phyloP scores from a whole-genome alignment of 2,797 vertebrate species.

The Galago senegalensis region DNA sequence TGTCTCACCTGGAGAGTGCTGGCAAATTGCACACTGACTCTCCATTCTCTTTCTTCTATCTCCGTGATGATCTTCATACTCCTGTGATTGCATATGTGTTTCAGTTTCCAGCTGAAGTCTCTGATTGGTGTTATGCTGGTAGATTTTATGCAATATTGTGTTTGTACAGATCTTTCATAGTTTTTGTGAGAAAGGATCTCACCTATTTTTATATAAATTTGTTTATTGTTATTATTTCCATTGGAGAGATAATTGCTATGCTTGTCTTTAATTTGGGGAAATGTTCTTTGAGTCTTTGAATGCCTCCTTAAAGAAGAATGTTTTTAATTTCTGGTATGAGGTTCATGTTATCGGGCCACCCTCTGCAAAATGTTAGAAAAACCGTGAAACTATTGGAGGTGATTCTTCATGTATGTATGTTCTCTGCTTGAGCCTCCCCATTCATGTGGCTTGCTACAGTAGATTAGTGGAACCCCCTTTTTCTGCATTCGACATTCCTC shows the following conservation, averaged over 20 bases:
- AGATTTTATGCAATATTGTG: constrained; percentile 23
- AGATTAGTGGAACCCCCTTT: neutral
- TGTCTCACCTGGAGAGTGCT: neutral
- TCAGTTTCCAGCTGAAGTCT: constrained; percentile 17
- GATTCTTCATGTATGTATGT: neutral
- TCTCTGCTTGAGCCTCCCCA: neutral
- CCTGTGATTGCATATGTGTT: neutral
- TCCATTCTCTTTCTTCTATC: neutral
- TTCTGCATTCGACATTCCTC: neutral
- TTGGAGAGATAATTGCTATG: constrained; percentile 10
- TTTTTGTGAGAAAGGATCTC: neutral
- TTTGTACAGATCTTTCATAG: neutral
- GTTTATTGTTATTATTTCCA: constrained; percentile 20
- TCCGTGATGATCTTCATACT: neutral
- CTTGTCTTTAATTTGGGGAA: neutral
- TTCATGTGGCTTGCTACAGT: neutral
- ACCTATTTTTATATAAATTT: constrained; percentile 29
- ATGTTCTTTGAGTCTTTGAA: neutral
- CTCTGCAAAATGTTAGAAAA: neutral
- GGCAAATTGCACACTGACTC: neutral
- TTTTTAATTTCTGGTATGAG: neutral
- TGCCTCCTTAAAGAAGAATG: neutral
- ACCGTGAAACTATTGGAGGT: neutral
- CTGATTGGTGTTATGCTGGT: neutral
- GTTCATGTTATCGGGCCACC: neutral